A percentile compares a stretch with the other conserved stretches of the same genome.
phyloP scores from a whole-genome alignment of 2,888 invertebrate genomes.

The Parelbella ahira region DNA sequence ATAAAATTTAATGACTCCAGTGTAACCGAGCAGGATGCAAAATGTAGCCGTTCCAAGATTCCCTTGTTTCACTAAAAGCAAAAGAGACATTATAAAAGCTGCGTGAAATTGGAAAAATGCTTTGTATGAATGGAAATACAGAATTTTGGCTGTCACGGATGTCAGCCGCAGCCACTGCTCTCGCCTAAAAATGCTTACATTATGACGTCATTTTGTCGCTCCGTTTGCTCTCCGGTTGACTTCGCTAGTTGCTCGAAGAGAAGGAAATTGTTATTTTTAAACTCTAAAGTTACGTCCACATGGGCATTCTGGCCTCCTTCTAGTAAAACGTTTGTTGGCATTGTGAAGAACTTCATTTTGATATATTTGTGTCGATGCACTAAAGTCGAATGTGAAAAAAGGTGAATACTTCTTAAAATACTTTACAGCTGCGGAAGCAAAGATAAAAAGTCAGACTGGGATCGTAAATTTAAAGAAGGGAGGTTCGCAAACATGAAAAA shows the following conservation, averaged over 20 bases:
- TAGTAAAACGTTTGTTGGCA: neutral
- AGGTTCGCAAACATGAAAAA: slow-evolving; percentile 24
- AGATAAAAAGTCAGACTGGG: slow-evolving; percentile 20
- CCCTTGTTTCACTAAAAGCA: slow-evolving; percentile 42
- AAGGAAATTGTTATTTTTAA: slow-evolving; percentile 12
- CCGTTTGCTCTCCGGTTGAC: slow-evolving; percentile 14
- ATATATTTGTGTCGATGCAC: too few species aligned
- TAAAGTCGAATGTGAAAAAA: too few species aligned
- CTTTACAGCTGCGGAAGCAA: slow-evolving; percentile 10
- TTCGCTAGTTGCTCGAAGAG: neutral
- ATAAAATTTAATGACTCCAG: slow-evolving; percentile 47
- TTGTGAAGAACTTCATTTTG: too few species aligned
- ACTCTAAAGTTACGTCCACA: slow-evolving; percentile 5
- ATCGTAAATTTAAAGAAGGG: slow-evolving; percentile 23
- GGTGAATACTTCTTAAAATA: slow-evolving; percentile 2
- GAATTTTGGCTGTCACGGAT: slow-evolving; percentile 5
- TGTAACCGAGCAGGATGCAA: slow-evolving; percentile 37
- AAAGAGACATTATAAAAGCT: slow-evolving; percentile 42
- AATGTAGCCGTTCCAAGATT: slow-evolving; percentile 42
- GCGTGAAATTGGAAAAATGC: slow-evolving; percentile 29
- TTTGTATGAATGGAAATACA: slow-evolving; percentile 24
- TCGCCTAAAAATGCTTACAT: slow-evolving; percentile 23
- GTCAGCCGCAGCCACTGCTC: slow-evolving; percentile 15
- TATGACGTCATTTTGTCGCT: slow-evolving; percentile 20
- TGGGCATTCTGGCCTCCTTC: slow-evolving; percentile 2